Evolutionary conservation across 2,113 vertebrate genomes (phyloP).

Genomic region (Corythoichthys haematopterus): DNA sequence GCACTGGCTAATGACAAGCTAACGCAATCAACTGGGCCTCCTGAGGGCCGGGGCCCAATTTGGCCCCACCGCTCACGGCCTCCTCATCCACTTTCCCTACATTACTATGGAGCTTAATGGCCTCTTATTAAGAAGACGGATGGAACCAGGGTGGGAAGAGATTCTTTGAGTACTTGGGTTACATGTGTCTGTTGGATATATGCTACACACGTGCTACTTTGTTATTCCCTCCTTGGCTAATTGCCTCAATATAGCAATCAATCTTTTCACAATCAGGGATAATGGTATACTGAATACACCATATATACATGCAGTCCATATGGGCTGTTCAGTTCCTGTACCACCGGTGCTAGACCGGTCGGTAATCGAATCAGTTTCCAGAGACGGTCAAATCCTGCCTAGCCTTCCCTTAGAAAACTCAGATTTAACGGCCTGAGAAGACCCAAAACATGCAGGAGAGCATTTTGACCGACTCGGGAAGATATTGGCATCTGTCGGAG

Average conservation of each 20-base stretch:
- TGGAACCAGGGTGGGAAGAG: slow-evolving; percentile 48
- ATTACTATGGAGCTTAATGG: slow-evolving; percentile 73
- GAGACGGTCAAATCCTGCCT: background rate
- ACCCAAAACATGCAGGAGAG: too few species aligned
- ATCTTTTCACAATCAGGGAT: background rate
- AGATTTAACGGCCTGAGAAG: too few species aligned
- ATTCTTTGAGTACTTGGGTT: slow-evolving; percentile 60
- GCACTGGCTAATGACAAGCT: slow-evolving; percentile 75
- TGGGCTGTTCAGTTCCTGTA: background rate
- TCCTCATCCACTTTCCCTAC: slow-evolving; percentile 70
- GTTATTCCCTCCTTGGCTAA: slow-evolving; percentile 21
- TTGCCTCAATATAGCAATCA: slow-evolving; percentile 8
- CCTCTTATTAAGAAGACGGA: slow-evolving; percentile 69
- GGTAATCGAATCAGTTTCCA: background rate
- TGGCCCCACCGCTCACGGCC: slow-evolving; percentile 51
- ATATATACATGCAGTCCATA: background rate
- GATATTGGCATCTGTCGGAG: too few species aligned
- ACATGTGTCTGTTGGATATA: slow-evolving; percentile 44
- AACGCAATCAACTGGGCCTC: slow-evolving; percentile 70
- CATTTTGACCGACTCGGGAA: too few species aligned
- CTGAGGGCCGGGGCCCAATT: slow-evolving; percentile 52
- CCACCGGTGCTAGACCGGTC: background rate
- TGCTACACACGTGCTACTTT: slow-evolving; percentile 24
- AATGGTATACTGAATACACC: background rate
- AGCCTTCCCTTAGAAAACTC: background rate